Evolutionary conservation across 2,113 vertebrate species (phyloP), one percentile per base, ranked within the genome.

Genomic region (Sakesphorus luctuosus): DNA sequence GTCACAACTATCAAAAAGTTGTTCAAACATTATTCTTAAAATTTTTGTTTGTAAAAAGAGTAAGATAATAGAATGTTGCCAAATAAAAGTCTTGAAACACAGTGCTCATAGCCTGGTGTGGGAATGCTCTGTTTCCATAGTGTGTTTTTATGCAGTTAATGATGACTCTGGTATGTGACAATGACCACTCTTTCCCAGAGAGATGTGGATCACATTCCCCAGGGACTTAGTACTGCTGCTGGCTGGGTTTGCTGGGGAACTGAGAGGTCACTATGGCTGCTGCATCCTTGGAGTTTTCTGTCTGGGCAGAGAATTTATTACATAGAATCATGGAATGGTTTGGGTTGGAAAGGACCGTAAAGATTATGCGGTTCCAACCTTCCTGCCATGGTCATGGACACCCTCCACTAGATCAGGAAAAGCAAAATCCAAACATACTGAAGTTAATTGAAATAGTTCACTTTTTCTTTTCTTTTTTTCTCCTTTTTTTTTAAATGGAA

Each of bases 21-120:
- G 21, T 13, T 56, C 8, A 33, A 72, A n/a, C 4, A 19, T 62
- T 69, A 33, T 43, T 55, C 0, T 0, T 18, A 10, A 56, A 71
- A 5, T 21, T 59, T 50, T 73, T 74, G 16, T 59, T 43, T 43
- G 40, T 53, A 19, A 55, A 77, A 69, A 69, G 19, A 68, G 11
- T 26, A 62, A 84, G 46, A 40, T 31, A 36, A 67, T 4, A 67
- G 29, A 43, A 78, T 10, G 3, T 7, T 71, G 63, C 10, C 35
- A 53, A 40, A 76, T 14, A 33, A 33, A 63, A 53, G 31, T 9
- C 18, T 47, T 29, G 23, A 86, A 67, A 59, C 50, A 9, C 6
- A 38, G 47, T 0, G 1, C 19, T 84, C 44, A 12, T 7, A 72
- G 86, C 43, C 53, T 58, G 38, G 18, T 16, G 26, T 62, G 35